Conservation (phyloP, 2,113 vertebrate genomes). For the Rhinolophus ferrumequinum region DNA sequence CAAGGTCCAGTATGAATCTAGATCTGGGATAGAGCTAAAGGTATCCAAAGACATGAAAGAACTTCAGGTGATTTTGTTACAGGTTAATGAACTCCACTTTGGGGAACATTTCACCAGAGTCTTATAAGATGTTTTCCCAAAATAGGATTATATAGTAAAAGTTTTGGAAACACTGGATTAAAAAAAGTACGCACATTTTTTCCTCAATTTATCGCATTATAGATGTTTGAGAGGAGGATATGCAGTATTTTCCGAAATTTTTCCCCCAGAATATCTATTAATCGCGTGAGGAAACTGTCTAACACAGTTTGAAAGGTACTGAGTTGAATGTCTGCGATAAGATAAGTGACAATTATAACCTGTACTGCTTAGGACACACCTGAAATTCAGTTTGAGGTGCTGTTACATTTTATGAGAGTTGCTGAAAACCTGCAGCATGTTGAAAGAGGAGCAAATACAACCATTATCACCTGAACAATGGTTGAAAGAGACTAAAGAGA, state of each 20-base stretch:
- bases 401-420: not conserved
- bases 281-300: not conserved
- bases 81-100: not conserved
- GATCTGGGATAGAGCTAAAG: not conserved
- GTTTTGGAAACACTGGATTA: not conserved
- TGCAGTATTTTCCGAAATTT: not conserved
- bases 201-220: conserved; percentile 26
- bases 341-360: not conserved
- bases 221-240: not conserved
- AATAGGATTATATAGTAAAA: not conserved
- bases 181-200: not conserved
- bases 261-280: not conserved
- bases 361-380: not conserved
- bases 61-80: not conserved
- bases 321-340: not conserved
- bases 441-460: not conserved
- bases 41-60: not conserved
- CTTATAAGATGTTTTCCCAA: not conserved
- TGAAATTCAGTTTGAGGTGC: not conserved
- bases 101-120: not conserved
- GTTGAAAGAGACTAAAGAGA: not conserved
- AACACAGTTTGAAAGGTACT: not conserved
- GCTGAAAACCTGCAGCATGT: not conserved
- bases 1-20: not conserved
- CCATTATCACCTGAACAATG: not conserved